A percentile compares a stretch with the other conserved stretches of the same genome.
phyloP scores from a whole-genome alignment of 2,888 invertebrate species.

The Microplitis deprimator region DNA sequence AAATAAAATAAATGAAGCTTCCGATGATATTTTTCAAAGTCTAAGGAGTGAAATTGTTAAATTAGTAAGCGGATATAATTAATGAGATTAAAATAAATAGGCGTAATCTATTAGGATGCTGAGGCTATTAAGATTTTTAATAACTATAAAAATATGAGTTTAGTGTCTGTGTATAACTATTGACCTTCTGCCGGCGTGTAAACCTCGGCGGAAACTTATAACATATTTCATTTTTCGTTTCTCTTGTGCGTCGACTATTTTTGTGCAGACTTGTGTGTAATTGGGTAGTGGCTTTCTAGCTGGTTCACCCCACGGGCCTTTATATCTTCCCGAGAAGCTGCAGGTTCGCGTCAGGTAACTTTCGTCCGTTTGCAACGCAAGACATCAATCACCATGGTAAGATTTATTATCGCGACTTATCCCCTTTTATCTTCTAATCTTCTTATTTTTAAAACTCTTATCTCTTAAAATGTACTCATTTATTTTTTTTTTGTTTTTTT shows the following conservation, averaged over 20 bases:
- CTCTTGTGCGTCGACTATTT: slow-evolving; percentile 62
- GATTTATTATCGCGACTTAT: slow-evolving; percentile 36
- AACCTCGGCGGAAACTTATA: slow-evolving; percentile 63
- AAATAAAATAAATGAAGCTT: too few species aligned
- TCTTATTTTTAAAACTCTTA: neutral
- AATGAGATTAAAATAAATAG: neutral
- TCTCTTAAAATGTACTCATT: too few species aligned
- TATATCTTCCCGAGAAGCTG: slow-evolving; percentile 65
- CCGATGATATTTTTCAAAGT: too few species aligned
- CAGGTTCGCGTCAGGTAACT: slow-evolving; percentile 65
- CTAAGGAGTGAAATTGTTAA: neutral
- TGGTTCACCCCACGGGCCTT: slow-evolving; percentile 65
- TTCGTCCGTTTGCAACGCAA: slow-evolving; percentile 61
- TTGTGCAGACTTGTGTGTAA: slow-evolving; percentile 55
- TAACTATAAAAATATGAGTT: neutral
- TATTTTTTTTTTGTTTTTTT: neutral
- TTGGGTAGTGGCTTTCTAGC: slow-evolving; percentile 64
- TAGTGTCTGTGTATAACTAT: slow-evolving; percentile 11
- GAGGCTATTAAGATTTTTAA: neutral
- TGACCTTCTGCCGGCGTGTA: slow-evolving; percentile 43
- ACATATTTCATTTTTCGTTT: slow-evolving; percentile 70
- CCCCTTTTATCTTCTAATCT: neutral
- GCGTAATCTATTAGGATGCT: neutral
- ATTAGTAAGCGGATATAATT: neutral
- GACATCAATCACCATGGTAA: slow-evolving; percentile 65